Conservation (phyloP, 2,888 invertebrate species). For the Alentia gelatinosa region DNA sequence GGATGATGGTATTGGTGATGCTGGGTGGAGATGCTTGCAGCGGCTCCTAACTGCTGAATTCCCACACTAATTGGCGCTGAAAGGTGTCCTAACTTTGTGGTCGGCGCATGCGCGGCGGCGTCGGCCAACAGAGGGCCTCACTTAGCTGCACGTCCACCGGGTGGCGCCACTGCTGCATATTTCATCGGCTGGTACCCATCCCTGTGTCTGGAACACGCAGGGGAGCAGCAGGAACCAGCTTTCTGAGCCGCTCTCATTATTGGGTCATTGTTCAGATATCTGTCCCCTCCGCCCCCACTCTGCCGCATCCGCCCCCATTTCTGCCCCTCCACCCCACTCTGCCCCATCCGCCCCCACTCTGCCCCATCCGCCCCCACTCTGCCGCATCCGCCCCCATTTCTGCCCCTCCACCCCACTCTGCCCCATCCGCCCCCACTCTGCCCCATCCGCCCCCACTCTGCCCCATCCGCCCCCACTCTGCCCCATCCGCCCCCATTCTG, state of each 20-base stretch:
- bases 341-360: background rate
- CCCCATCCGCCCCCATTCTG: background rate
- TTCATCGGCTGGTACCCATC: background rate
- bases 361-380: background rate
- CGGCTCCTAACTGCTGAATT: background rate
- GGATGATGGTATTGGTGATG: background rate
- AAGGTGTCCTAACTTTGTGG: constrained; percentile 1
- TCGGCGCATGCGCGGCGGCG: background rate
- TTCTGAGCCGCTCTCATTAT: background rate
- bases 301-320: background rate
- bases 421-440: background rate
- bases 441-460: background rate
- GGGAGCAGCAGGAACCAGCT: background rate
- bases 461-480: background rate
- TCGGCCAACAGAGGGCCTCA: background rate
- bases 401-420: background rate
- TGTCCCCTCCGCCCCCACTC: background rate
- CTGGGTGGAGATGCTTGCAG: background rate
- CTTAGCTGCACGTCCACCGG: background rate
- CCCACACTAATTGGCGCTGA: background rate
- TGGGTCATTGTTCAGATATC: background rate
- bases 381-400: background rate
- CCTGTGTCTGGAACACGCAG: background rate
- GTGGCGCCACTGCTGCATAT: background rate
- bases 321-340: background rate